Percentiles rank a stretch among this genome's conserved stretches.
These are phyloP conservation scores for Decapterus maruadsi DNA, from an alignment of 2,797 vertebrate genomes.

Conservation along the genomic window DNA sequence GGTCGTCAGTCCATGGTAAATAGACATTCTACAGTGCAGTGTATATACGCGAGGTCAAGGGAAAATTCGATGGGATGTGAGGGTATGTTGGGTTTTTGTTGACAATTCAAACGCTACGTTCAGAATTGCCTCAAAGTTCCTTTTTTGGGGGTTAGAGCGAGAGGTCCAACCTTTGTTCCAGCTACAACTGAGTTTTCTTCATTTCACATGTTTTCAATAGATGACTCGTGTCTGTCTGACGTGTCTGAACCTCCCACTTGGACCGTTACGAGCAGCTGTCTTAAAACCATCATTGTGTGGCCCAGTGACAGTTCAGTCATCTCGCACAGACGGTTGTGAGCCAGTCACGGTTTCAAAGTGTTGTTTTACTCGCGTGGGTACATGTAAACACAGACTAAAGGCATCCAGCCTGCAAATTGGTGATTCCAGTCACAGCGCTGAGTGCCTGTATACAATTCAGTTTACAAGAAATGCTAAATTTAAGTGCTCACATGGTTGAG, in stretches of 20 bases:
- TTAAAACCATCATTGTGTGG: constrained; percentile 57
- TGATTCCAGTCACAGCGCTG: constrained; percentile 67
- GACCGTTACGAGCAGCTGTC: constrained; percentile 11
- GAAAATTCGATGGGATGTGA: constrained; percentile 65
- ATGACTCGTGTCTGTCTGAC: neutral
- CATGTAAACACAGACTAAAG: constrained; percentile 80
- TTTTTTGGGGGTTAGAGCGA: constrained; percentile 46
- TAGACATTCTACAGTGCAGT: constrained; percentile 77
- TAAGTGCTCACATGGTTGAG: constrained; percentile 42
- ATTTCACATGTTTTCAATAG: constrained; percentile 59
- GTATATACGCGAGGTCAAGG: constrained; percentile 72
- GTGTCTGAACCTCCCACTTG: constrained; percentile 36
- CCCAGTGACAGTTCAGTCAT: constrained; percentile 51
- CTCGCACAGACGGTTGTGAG: constrained; percentile 56
- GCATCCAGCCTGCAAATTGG: constrained; percentile 74
- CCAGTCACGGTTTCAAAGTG: constrained; percentile 40
- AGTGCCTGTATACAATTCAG: constrained; percentile 69
- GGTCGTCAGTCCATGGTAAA: constrained; percentile 71
- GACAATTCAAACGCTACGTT: constrained; percentile 57
- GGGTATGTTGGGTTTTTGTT: constrained; percentile 59
- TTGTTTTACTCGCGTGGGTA: constrained; percentile 73
- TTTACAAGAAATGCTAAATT: constrained; percentile 63
- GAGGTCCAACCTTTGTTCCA: constrained; percentile 52
- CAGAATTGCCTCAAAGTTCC: constrained; percentile 44
- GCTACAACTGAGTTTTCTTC: constrained; percentile 22